Base-by-base conservation (phyloP, 2,888 invertebrate genomes). In the Pyrrhia umbra region DNA sequence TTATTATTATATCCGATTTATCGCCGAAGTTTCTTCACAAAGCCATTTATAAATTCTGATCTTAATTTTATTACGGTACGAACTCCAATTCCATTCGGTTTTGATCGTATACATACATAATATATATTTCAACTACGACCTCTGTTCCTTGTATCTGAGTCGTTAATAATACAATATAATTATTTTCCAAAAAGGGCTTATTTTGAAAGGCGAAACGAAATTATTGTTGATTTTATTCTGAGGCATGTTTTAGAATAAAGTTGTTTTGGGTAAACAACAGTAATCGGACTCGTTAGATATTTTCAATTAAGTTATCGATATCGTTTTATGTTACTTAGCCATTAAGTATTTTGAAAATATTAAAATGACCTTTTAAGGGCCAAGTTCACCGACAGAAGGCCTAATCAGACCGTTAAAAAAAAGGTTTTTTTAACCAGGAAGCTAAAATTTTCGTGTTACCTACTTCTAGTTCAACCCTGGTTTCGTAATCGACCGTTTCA, bases 221-320 rank as follows among this genome's bases (percentile, higher is more conserved):
- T 67, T 16, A 61, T 21, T 25, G 16, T 63, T 50, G 13, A 37
- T 1, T 62, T 68, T 63, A 70, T 62, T 63, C 63, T 6, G 25
- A 15, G 45, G 49, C 63, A 62, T 69, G 43, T 54, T 54, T 5
- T 6, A 37, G 18, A 47, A 34, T 25, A 13, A 20, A 50, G 8
- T 25, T n/a, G 8, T 16, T 40, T 25, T 27, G 9, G 16, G 16
- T 20, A 40, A 45, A 21, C n/a, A 4, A 16, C 8, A 9, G 21
- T n/a, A 20, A 18, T 27, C 34, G 20, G 15, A 18, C 13, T 42
- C 2, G 18, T n/a, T 23, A 39, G 1, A 34, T 20, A 15, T 21
- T 23, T 23, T 45, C 6, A 2, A 43, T 21, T 34, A 13, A 13
- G 13, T 4, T n/a, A 34, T 34, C 3, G 4, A n/a, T n/a, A 34